phyloP scores from a whole-genome alignment of 2,888 invertebrate genomes.

The Eurois occulta region DNA sequence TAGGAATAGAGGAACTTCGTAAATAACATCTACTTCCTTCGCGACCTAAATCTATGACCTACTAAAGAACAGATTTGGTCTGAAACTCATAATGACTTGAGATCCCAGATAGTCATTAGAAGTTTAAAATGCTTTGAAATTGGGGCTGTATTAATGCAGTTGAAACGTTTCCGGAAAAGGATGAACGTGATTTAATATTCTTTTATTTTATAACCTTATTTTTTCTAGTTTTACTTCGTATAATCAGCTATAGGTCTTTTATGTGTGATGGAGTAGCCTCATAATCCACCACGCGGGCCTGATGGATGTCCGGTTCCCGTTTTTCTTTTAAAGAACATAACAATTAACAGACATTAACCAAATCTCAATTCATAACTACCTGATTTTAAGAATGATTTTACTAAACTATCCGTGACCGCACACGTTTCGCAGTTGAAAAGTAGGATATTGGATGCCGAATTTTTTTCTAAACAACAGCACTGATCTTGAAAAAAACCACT shows the following conservation, averaged over 20 bases:
- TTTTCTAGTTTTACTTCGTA: not conserved
- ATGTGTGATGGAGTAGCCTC: not conserved
- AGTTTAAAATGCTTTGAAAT: slow-evolving; percentile 25
- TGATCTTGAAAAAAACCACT: not conserved
- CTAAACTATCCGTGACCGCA: not conserved
- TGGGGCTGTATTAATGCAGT: slow-evolving; percentile 3
- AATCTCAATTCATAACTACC: not conserved
- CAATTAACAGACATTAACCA: not conserved
- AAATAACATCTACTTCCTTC: too few relatives aligned
- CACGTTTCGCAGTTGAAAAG: not conserved
- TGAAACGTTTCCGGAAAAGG: not conserved
- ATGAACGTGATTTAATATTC: not conserved
- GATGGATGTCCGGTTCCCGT: not conserved
- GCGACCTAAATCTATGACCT: slow-evolving; percentile 22
- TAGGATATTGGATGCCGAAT: not conserved
- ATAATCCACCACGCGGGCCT: not conserved
- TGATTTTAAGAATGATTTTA: not conserved
- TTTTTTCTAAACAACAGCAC: not conserved
- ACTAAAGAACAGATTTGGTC: slow-evolving; percentile 5
- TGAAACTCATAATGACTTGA: slow-evolving; percentile 17
- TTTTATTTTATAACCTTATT: not conserved
- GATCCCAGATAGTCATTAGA: slow-evolving; percentile 16
- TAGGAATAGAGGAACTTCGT: too few relatives aligned
- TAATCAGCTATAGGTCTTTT: not conserved
- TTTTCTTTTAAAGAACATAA: not conserved